A percentile compares a stretch with the other conserved stretches of the same genome.
These are phyloP conservation scores for Tholera decimalis DNA, from an alignment of 2,888 invertebrate species.

Conservation along the genomic window DNA sequence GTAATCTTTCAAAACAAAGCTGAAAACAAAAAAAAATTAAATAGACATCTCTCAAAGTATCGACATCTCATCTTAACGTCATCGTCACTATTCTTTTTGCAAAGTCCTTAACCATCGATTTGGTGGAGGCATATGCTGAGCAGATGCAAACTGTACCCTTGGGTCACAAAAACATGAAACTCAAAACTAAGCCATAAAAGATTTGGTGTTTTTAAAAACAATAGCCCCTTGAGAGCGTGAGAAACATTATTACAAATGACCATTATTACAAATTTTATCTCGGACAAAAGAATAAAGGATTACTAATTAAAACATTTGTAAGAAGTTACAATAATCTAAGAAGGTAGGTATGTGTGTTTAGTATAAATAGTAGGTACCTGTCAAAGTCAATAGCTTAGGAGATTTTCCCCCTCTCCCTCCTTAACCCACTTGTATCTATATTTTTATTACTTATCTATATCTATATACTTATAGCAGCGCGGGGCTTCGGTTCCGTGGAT, in stretches of 20 bases:
- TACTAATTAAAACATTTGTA: no score
- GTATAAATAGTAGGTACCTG: no score
- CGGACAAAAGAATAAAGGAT: conserved; percentile 21
- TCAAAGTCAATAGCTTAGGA: no score
- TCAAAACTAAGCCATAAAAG: conserved; percentile 72
- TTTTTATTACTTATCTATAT: no score
- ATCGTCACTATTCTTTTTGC: conserved; percentile 82
- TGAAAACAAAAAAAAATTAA: no score
- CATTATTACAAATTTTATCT: conserved; percentile 8
- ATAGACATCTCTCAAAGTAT: conserved; percentile 6
- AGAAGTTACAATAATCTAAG: no score
- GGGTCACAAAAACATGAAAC: conserved; percentile 74
- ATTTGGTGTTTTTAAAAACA: conserved; percentile 80
- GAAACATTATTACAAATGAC: conserved; percentile 48
- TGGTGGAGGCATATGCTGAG: conserved; percentile 84
- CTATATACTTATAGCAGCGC: no score
- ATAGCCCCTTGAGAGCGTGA: conserved; percentile 67
- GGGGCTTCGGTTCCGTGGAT: no score
- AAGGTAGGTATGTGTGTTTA: no score
- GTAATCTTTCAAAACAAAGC: no score
- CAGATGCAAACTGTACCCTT: conserved; percentile 82
- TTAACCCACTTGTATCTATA: no score
- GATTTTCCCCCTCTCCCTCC: no score
- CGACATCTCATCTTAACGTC: conserved; percentile 61
- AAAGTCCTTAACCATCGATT: conserved; percentile 81